Base-by-base conservation (phyloP, 2,888 invertebrate genomes). In the Caprella mutica region DNA sequence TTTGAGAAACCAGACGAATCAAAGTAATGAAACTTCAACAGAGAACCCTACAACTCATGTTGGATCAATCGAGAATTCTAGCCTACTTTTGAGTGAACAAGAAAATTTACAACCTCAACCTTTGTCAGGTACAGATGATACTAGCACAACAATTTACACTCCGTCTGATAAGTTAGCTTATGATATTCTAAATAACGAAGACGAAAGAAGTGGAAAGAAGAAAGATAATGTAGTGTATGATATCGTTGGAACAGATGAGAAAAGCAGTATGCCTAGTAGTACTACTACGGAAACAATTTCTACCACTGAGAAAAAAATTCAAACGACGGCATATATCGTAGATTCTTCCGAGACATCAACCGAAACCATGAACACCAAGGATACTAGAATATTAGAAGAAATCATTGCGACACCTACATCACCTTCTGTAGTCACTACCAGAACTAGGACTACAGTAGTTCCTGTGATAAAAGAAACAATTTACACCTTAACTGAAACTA, bases 1-100 rank as follows among this genome's bases (percentile, higher is more conserved):
- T 23, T 52, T 64, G n/a, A 56, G 57, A 24, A 61, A 61, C 52
- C 38, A 53, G 3, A 58, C 57, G n/a, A 51, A 30, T 21, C 29
- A n/a, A 21, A 27, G 30, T 6, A 48, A 48, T 29, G 30, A 21
- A 14, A 60, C 60, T 19, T 53, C 54, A 9, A 54, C 40, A 14
- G 60, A 60, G n/a, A n/a, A n/a, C n/a, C n/a, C n/a, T n/a, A n/a
- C n/a, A n/a, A n/a, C n/a, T n/a, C n/a, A n/a, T n/a, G n/a, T n/a
- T n/a, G n/a, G n/a, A n/a, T n/a, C n/a, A n/a, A n/a, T n/a, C n/a
- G n/a, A n/a, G n/a, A n/a, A n/a, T n/a, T n/a, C n/a, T n/a, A n/a
- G n/a, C n/a, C n/a, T n/a, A n/a, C n/a, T n/a, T n/a, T n/a, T n/a
- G n/a, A n/a, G n/a, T n/a, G n/a, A n/a, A n/a, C n/a, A n/a, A n/a